phyloP scores from a whole-genome alignment of 2,888 invertebrate genomes.

The Euproctis similis region DNA sequence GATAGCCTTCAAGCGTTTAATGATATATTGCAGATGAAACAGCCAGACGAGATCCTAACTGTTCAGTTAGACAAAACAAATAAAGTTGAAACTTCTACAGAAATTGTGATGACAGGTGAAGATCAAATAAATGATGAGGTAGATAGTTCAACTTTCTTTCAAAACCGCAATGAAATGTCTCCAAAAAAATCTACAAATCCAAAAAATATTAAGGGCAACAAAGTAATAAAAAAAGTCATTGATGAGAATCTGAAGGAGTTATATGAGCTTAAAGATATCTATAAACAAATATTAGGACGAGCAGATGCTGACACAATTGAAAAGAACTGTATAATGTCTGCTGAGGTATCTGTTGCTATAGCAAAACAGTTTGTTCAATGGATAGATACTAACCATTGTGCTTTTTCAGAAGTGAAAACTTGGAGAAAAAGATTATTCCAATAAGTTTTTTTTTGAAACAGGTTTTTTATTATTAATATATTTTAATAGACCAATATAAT shows the following conservation, averaged over 20 bases:
- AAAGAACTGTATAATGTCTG: conserved; percentile 77
- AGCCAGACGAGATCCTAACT: too few species aligned
- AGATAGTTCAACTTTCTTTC: conserved; percentile 26
- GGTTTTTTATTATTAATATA: too few species aligned
- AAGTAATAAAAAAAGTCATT: too few species aligned
- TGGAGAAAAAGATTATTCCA: too few species aligned
- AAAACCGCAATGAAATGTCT: conserved; percentile 42
- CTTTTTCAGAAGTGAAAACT: conserved; percentile 26
- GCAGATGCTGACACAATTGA: conserved; percentile 79
- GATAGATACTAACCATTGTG: conserved; percentile 6
- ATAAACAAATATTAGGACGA: conserved; percentile 66
- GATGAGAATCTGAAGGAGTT: conserved; percentile 36
- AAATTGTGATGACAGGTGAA: neutral
- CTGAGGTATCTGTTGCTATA: conserved; percentile 74
- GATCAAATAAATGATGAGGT: too few species aligned
- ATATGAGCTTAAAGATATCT: conserved; percentile 75
- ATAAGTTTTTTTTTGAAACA: too few species aligned
- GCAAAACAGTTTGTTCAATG: conserved; percentile 37
- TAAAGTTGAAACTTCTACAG: neutral
- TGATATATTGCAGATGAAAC: conserved; percentile 56
- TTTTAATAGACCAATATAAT: too few species aligned
- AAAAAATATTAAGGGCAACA: conserved; percentile 11
- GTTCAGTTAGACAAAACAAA: neutral
- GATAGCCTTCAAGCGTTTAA: conserved; percentile 58
- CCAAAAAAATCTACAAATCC: conserved; percentile 16